Evolutionary conservation across 2,113 vertebrate species (phyloP).

Genomic region (Felis chaus): DNA sequence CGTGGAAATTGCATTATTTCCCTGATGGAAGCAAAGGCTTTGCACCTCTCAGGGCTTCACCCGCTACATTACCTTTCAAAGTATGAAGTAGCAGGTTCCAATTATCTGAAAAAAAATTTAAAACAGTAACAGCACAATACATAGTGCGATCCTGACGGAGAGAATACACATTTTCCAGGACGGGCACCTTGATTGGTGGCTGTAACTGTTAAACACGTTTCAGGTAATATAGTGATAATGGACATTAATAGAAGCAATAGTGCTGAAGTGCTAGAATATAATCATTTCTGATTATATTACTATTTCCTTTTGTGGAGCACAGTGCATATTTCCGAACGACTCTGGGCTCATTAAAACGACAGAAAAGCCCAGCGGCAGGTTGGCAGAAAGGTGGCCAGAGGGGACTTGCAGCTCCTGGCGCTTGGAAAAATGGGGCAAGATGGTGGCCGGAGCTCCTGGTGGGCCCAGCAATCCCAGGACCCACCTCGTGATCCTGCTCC

Average conservation of each 20-base stretch:
- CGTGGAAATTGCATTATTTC: constrained; percentile 66
- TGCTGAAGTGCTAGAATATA: constrained; percentile 53
- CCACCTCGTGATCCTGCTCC: background rate
- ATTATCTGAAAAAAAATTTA: constrained; percentile 60
- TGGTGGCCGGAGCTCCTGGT: background rate
- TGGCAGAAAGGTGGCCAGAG: background rate
- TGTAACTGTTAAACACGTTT: constrained; percentile 70
- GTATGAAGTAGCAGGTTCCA: constrained; percentile 72
- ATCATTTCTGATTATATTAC: constrained; percentile 71
- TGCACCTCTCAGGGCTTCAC: constrained; percentile 51
- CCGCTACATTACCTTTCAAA: constrained; percentile 56
- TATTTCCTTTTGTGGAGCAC: constrained; percentile 67
- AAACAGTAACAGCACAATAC: constrained; percentile 61
- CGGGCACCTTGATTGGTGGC: constrained; percentile 68
- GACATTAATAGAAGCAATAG: constrained; percentile 74
- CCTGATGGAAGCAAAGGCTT: constrained; percentile 53
- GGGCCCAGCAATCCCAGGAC: background rate
- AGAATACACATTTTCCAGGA: constrained; percentile 64
- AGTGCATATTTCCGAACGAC: constrained; percentile 51
- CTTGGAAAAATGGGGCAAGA: background rate
- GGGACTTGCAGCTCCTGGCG: background rate
- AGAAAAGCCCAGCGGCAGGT: constrained; percentile 52
- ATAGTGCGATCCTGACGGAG: constrained; percentile 42
- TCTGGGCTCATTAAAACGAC: constrained; percentile 51
- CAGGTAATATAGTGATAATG: constrained; percentile 72